Conservation (phyloP, 2,113 vertebrate species). For the Isichthys henryi region DNA sequence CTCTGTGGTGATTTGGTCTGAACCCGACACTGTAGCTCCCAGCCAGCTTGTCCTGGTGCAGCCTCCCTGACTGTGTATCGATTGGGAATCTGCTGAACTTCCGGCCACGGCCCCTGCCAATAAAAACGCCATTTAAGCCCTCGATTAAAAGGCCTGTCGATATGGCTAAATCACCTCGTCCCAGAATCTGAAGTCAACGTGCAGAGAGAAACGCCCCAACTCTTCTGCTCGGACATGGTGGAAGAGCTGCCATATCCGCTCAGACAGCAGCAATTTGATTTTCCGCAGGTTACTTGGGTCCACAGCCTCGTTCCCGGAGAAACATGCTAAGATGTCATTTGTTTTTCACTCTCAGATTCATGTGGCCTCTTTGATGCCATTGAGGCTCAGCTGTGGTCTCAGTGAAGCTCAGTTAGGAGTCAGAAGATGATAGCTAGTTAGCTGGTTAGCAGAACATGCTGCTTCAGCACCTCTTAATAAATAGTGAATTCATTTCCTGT, state of each 20-base stretch:
- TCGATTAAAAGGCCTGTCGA: not conserved
- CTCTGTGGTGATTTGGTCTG: not conserved
- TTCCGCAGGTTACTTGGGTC: not conserved
- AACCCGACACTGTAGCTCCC: not conserved
- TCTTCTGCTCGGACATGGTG: not conserved
- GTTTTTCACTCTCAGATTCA: not conserved
- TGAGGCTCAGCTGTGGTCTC: not conserved
- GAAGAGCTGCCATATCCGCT: not conserved
- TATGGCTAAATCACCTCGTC: not conserved
- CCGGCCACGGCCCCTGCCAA: not conserved
- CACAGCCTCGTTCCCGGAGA: not conserved
- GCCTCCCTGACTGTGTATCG: slow-evolving; percentile 20
- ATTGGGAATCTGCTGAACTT: not conserved
- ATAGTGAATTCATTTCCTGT: not conserved
- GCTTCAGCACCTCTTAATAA: not conserved
- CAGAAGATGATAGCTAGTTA: not conserved
- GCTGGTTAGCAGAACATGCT: not conserved
- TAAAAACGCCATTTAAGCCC: slow-evolving; percentile 1
- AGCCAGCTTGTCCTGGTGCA: not conserved
- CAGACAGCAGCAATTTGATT: not conserved
- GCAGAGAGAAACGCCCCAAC: not conserved
- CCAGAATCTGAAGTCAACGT: not conserved
- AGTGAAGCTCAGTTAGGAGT: not conserved
- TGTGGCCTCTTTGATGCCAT: not conserved
- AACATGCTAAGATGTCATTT: not conserved